Evolutionary conservation across 2,797 vertebrate genomes (phyloP).

Genomic region (Chelmon rostratus): DNA sequence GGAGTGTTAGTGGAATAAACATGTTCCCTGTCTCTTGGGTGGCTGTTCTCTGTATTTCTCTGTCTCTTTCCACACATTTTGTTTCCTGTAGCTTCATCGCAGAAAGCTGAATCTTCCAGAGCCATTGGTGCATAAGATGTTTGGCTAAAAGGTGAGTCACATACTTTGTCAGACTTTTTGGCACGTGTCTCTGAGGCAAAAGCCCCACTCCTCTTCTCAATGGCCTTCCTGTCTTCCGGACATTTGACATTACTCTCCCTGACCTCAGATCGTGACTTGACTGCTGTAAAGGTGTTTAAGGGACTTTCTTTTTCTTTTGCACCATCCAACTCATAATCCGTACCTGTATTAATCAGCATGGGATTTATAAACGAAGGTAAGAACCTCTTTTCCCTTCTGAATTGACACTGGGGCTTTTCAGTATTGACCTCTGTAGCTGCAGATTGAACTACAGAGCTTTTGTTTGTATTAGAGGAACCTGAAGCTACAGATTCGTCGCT

Average conservation of each 20-base stretch:
- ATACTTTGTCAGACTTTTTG: conserved; percentile 46
- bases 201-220: conserved; percentile 69
- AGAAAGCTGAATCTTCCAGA: conserved; percentile 42
- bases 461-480: conserved; percentile 3
- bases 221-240: conserved; percentile 73
- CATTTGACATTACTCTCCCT: conserved; percentile 65
- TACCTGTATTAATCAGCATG: conserved; percentile 89
- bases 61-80: conserved; percentile 71
- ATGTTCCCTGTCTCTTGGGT: conserved; percentile 80
- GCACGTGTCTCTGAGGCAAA: conserved; percentile 71
- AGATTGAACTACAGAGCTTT: conserved; percentile 48
- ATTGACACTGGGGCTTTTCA: conserved; percentile 84
- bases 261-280: conserved; percentile 83
- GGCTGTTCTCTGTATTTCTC: conserved; percentile 72
- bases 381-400: conserved; percentile 79
- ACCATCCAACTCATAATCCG: conserved; percentile 83
- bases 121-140: conserved; percentile 13
- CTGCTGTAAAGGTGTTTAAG: conserved; percentile 76
- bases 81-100: conserved; percentile 70
- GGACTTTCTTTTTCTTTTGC: conserved; percentile 83
- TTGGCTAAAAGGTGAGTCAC: conserved; percentile 21
- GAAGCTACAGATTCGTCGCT: conserved; percentile 89
- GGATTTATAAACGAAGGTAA: conserved; percentile 91
- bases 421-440: conserved; percentile 80
- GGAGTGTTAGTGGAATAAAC: conserved; percentile 81